Evolutionary conservation across 1,140 invertebrate genomes (phyloP), one percentile per base, ranked within the genome.

Genomic region (Dinoponera quadriceps): DNA sequence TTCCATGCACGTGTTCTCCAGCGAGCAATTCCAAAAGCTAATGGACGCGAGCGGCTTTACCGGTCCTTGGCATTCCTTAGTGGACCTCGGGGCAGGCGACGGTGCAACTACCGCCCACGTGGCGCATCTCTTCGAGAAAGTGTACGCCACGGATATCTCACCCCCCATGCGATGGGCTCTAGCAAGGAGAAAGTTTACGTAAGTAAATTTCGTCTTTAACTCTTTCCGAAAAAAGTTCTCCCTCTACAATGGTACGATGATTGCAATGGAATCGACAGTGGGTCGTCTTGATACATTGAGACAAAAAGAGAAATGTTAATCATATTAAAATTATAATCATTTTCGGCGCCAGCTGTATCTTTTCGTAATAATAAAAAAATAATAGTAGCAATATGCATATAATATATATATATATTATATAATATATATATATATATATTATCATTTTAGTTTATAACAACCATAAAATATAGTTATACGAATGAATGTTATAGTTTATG

Each of bases 41-140:
- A 94, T 98, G 86, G 90, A 92, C 51, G 85, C 94, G 5, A 91
- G 94, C 90, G 87, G 90, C 94, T 90, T 90, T 74, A 78, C 81
- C 20, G 92, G 91, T 20, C 88, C 92, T 92, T 91, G 95, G 93
- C 92, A 95, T 75, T 90, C 95, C 11, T 86, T 99, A 51, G 94
- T 99, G 66, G 98, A 99, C 94, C 94, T 99, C 54, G 98, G 98
- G 55, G 98, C 98, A 11, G 98, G 98, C 1, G 98, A 99, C 94
- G 98, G 98, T 5, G 96, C 96, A 82, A 97, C 98, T 2, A 99
- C 98, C 27, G 94, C 96, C 20, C 95, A 96, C 66, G 96, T 99
- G 89, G 95, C 96, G 0, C 93, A 95, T 33, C 96, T 97, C 81
- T 98, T 97, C 92, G 88, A 95, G 20, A 92, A 95, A 22, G 96